These are phyloP conservation scores for Sclerodermus sp. DNA, from an alignment of 2,888 invertebrate genomes.

Conservation along the genomic window DNA sequence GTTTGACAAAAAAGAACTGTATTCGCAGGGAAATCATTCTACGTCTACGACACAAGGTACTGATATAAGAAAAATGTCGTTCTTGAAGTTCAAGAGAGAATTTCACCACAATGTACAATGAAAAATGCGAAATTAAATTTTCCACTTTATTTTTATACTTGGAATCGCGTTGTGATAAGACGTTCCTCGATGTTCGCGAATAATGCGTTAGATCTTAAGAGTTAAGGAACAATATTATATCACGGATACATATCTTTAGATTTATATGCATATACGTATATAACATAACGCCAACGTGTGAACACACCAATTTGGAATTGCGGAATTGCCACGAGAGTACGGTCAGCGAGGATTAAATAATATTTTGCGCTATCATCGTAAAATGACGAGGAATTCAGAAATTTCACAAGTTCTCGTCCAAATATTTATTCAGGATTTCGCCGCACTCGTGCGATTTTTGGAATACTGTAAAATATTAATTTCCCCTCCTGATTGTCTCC, in stretches of 20 bases:
- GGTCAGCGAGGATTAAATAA: constrained; percentile 57
- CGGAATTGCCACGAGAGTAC: constrained; percentile 26
- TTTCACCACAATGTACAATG: too few relatives aligned
- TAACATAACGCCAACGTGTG: constrained; percentile 16
- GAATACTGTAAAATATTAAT: constrained; percentile 45
- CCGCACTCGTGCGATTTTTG: constrained; percentile 13
- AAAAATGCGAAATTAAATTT: too few relatives aligned
- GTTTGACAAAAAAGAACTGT: too few relatives aligned
- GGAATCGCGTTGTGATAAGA: neutral
- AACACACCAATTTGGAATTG: neutral
- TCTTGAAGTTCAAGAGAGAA: too few relatives aligned
- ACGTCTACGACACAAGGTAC: too few relatives aligned
- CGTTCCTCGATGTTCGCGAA: constrained; percentile 42
- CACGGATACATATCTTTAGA: constrained; percentile 21
- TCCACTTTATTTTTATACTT: too few relatives aligned
- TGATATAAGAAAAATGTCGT: too few relatives aligned
- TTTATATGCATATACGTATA: constrained; percentile 16
- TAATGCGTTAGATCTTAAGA: constrained; percentile 32
- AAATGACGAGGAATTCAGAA: too few relatives aligned
- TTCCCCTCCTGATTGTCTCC: constrained; percentile 55
- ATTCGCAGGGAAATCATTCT: too few relatives aligned
- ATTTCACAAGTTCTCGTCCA: constrained; percentile 20
- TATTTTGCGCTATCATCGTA: constrained; percentile 40
- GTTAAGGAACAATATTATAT: constrained; percentile 26
- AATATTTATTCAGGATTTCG: constrained; percentile 26